phyloP scores from a whole-genome alignment of 1,140 invertebrate species.

The Nebria ingens region DNA sequence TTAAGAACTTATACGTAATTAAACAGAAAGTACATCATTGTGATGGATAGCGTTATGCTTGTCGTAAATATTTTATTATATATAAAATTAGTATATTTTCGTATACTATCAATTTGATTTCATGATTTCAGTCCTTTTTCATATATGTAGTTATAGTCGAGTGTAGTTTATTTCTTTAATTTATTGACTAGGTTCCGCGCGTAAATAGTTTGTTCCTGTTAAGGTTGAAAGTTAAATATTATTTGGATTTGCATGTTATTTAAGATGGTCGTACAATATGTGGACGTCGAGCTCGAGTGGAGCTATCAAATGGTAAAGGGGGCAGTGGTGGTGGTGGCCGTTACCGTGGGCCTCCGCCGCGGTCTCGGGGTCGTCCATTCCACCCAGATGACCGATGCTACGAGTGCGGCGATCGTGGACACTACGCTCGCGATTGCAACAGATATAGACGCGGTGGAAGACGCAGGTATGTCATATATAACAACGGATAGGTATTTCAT shows the following conservation, averaged over 20 bases:
- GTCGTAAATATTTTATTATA: too few relatives aligned
- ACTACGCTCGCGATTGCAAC: constrained; percentile 83
- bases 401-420: constrained; percentile 83
- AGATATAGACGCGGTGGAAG: constrained; percentile 44
- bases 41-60: too few relatives aligned
- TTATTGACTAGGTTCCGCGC: too few relatives aligned
- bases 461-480: constrained; percentile 41
- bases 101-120: too few relatives aligned
- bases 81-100: too few relatives aligned
- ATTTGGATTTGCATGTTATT: constrained; percentile 5
- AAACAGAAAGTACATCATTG: too few relatives aligned
- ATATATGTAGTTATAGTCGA: too few relatives aligned
- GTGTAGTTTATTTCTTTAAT: too few relatives aligned
- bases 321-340: constrained; percentile 48
- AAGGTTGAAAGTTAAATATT: too few relatives aligned
- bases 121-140: too few relatives aligned
- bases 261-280: constrained; percentile 71
- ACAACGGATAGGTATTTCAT: background rate
- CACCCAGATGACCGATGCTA: constrained; percentile 82
- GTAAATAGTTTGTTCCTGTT: too few relatives aligned
- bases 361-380: constrained; percentile 52
- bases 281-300: constrained; percentile 81
- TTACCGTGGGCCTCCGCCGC: constrained; percentile 38
- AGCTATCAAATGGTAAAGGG: constrained; percentile 79
- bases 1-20: too few relatives aligned